phyloP scores from a whole-genome alignment of 2,113 vertebrate genomes.

The Ranitomeya imitator region DNA sequence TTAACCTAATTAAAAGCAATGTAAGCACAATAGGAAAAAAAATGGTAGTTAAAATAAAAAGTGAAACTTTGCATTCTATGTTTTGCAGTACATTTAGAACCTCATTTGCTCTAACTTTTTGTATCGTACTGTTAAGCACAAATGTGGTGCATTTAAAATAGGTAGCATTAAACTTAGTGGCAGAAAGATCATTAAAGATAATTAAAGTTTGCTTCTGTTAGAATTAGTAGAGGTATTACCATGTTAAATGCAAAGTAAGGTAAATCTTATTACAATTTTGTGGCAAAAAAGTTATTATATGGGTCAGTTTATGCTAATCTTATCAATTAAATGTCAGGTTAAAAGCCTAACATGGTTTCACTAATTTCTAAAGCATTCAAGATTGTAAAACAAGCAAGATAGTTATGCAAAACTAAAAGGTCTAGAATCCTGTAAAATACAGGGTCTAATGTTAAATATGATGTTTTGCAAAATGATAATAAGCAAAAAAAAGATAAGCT shows the following conservation, averaged over 20 bases:
- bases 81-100: not conserved
- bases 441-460: not conserved
- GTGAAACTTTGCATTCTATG: slow-evolving; percentile 3
- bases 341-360: slow-evolving; percentile 33
- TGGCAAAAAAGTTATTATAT: slow-evolving; percentile 27
- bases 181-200: slow-evolving; percentile 51
- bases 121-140: slow-evolving; percentile 19
- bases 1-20: not conserved
- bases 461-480: not conserved
- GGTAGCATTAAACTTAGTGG: slow-evolving; percentile 16
- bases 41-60: not conserved
- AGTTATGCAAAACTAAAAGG: not conserved
- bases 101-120: slow-evolving; percentile 9
- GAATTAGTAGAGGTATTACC: slow-evolving; percentile 1
- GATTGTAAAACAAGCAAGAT: slow-evolving; percentile 1
- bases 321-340: slow-evolving; percentile 42
- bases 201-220: slow-evolving; percentile 50
- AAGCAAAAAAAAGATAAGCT: not conserved
- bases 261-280: slow-evolving; percentile 42
- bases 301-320: slow-evolving; percentile 37
- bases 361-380: slow-evolving; percentile 30
- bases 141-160: not conserved
- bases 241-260: slow-evolving; percentile 36
- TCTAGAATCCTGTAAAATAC: not conserved
- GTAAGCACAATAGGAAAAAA: not conserved